Evolutionary conservation across 2,888 invertebrate genomes (phyloP).

Genomic region (Mimachlamys varia): DNA sequence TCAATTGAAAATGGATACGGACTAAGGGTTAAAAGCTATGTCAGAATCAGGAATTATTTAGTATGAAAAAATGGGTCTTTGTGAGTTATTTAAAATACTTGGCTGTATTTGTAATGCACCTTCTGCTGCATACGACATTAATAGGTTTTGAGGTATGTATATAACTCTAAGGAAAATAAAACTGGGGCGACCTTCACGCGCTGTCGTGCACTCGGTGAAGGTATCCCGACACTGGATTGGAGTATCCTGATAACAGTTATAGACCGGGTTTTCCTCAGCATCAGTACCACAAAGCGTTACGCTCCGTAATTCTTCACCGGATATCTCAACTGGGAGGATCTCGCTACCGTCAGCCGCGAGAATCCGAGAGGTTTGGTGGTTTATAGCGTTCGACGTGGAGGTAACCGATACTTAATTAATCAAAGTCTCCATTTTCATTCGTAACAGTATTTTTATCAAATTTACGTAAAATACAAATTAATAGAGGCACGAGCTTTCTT

Average conservation of each 20-base stretch:
- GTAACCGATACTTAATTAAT: neutral
- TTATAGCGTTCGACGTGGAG: neutral
- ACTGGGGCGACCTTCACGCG: neutral
- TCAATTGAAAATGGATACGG: constrained; percentile 11
- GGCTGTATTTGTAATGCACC: constrained; percentile 18
- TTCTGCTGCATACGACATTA: neutral
- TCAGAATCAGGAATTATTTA: neutral
- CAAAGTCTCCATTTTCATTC: neutral
- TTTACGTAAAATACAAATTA: constrained; percentile 5
- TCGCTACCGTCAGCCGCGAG: neutral
- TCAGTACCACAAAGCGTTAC: neutral
- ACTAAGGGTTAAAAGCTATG: constrained; percentile 18
- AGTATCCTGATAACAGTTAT: neutral
- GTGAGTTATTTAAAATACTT: neutral
- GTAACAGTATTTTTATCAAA: neutral
- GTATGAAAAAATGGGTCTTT: neutral
- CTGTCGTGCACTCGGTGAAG: neutral
- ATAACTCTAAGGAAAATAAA: neutral
- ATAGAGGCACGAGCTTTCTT: neutral
- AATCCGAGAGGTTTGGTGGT: neutral
- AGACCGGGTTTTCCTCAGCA: neutral
- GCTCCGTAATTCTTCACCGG: neutral
- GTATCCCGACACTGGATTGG: neutral
- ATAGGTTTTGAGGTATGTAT: constrained; percentile 4
- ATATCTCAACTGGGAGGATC: neutral